Evolutionary conservation across 2,113 vertebrate species (phyloP).

Genomic region (Chamaea fasciata): DNA sequence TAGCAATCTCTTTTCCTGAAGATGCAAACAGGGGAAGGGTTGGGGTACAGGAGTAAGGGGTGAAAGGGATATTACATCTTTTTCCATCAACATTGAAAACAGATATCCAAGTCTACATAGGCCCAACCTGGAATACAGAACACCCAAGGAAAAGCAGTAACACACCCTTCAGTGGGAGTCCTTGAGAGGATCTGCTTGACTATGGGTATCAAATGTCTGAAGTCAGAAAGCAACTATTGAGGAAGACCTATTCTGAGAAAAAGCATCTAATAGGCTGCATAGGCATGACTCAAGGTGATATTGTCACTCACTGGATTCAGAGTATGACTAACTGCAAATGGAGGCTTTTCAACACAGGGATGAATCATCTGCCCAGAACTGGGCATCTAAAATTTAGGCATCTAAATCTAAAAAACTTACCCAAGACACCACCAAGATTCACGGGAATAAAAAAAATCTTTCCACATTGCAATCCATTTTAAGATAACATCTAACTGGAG

Average conservation of each 20-base stretch:
- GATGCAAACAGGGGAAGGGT: background rate
- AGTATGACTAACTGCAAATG: conserved; percentile 11
- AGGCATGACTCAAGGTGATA: background rate
- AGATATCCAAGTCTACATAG: background rate
- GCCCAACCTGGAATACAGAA: background rate
- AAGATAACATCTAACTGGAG: background rate
- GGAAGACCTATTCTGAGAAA: background rate
- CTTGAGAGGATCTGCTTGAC: background rate
- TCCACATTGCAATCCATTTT: background rate
- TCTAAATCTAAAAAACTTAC: background rate
- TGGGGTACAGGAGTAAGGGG: background rate
- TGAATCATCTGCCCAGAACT: conserved; percentile 1
- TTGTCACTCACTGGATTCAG: background rate
- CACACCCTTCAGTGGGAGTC: background rate
- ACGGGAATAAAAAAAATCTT: background rate
- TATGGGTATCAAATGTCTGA: background rate
- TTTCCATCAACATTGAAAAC: background rate
- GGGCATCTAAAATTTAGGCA: background rate
- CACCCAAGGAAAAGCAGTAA: background rate
- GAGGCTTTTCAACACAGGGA: background rate
- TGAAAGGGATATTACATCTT: background rate
- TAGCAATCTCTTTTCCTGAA: background rate
- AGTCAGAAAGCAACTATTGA: background rate
- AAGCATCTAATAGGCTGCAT: background rate
- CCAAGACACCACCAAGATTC: background rate